These are phyloP conservation scores for Pygocentrus nattereri DNA, from an alignment of 2,797 vertebrate genomes.

Conservation along the genomic window DNA sequence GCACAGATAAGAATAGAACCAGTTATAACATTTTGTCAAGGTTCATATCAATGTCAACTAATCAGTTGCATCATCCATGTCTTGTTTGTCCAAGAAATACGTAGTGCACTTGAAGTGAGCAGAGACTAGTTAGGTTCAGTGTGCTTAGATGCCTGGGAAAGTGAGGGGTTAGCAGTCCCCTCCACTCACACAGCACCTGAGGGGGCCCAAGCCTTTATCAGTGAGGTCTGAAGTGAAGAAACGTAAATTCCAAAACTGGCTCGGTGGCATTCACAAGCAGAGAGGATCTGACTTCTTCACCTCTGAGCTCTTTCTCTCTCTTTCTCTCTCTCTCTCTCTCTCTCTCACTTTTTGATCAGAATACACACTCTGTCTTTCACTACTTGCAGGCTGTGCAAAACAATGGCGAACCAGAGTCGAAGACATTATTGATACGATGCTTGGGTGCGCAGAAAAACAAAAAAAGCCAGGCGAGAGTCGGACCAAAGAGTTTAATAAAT, in stretches of 20 bases:
- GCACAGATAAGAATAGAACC: not conserved
- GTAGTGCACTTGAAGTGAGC: not conserved
- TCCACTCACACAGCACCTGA: slow-evolving; percentile 79
- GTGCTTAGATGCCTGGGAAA: not conserved
- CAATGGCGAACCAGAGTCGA: slow-evolving; percentile 68
- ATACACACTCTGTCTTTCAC: slow-evolving; percentile 60
- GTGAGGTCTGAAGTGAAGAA: slow-evolving; percentile 68
- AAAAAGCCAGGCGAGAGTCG: slow-evolving; percentile 64
- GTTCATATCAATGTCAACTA: not conserved
- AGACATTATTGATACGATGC: slow-evolving; percentile 71
- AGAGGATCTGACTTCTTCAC: slow-evolving; percentile 74
- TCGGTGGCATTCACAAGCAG: slow-evolving; percentile 78
- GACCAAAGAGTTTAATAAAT: slow-evolving; percentile 82
- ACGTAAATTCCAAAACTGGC: slow-evolving; percentile 77
- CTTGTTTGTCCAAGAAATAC: not conserved
- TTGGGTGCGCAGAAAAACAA: slow-evolving; percentile 68
- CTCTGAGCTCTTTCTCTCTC: slow-evolving; percentile 75
- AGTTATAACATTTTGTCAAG: not conserved
- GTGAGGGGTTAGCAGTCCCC: slow-evolving; percentile 68
- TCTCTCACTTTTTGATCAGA: slow-evolving; percentile 63
- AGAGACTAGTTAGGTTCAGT: not conserved
- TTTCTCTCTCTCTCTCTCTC: slow-evolving; percentile 46
- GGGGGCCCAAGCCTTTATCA: slow-evolving; percentile 82
- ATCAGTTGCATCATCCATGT: not conserved
- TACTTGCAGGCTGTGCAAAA: slow-evolving; percentile 66